These are phyloP conservation scores for Andrena dorsata DNA, from an alignment of 2,888 invertebrate genomes.

Conservation along the genomic window DNA sequence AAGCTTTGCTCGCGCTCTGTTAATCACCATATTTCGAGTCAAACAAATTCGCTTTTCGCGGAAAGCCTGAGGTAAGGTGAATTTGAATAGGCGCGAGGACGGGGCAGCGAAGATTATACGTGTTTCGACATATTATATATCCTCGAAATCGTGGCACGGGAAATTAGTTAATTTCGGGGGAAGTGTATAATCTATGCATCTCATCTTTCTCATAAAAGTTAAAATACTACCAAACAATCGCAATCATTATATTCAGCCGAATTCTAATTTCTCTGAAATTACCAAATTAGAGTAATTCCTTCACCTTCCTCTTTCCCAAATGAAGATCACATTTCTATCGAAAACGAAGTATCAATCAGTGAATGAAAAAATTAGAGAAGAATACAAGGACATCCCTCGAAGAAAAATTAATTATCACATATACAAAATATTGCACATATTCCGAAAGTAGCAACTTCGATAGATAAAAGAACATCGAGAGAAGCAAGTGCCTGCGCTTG, in stretches of 20 bases:
- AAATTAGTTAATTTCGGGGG: slow-evolving; percentile 1
- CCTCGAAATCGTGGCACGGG: neutral
- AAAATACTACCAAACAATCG: neutral
- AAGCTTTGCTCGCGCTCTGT: slow-evolving; percentile 49
- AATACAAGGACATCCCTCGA: neutral
- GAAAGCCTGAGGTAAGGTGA: slow-evolving; percentile 30
- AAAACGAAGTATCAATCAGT: neutral
- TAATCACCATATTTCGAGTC: slow-evolving; percentile 56
- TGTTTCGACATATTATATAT: slow-evolving; percentile 70
- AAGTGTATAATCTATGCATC: neutral
- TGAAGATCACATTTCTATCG: neutral
- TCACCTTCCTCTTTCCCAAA: neutral
- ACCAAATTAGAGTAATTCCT: neutral
- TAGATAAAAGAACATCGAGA: neutral
- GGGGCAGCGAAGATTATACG: slow-evolving; percentile 66
- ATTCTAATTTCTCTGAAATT: neutral
- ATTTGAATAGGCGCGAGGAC: slow-evolving; percentile 38
- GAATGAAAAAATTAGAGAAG: neutral
- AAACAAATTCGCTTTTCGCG: slow-evolving; percentile 53
- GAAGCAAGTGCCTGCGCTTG: slow-evolving; percentile 17
- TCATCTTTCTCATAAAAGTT: neutral
- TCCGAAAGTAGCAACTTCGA: too few relatives aligned
- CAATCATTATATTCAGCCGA: neutral
- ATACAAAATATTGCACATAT: too few relatives aligned
- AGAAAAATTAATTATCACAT: neutral